Evolutionary conservation across 1,140 invertebrate genomes (phyloP), one percentile per base, ranked within the genome.

Genomic region (Sycobia sp.): DNA sequence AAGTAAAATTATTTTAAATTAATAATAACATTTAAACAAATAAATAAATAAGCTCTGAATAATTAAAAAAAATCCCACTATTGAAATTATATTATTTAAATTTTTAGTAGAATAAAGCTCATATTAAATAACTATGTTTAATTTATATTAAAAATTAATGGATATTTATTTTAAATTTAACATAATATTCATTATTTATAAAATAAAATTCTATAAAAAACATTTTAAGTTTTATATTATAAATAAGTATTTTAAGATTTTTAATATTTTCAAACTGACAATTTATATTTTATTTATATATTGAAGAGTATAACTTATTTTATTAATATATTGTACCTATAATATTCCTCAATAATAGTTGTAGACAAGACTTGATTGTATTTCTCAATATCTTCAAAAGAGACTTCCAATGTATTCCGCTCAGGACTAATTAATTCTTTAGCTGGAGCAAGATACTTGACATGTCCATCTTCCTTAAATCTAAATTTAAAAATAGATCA

Each of bases 261-360:
- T 32, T 13, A 23, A 23, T 7, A 22, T 39, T 39, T 39, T 39
- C 7, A 16, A 16, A 39, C 4, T 14, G 7, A 16, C n/a, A 16
- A 11, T 44, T 20, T 44, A 44, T 16, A 44, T 20, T 41, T 22
- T 39, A 22, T n/a, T n/a, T n/a, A n/a, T n/a, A n/a, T n/a, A n/a
- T n/a, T n/a, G n/a, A n/a, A n/a, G n/a, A n/a, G n/a, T n/a, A n/a
- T n/a, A n/a, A n/a, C n/a, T n/a, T n/a, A n/a, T n/a, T n/a, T 20
- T 43, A 51, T 55, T 50, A 49, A 41, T 29, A 58, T 25, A 27
- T 14, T 14, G 63, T 76, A 91, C 89, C 92, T 87, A 76, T 95
- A 99, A 81, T 97, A 99, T 79, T 99, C 96, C 79, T 98, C 93
- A 57, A 96, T 89, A 29, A 99, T 94, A n/a, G 92, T 91, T 11